Percentiles rank a stretch among this genome's conserved stretches.
These are phyloP conservation scores for Epizoanthus ramosus DNA, from an alignment of 92 coral and sea anemone genomes.

Conservation along the genomic window DNA sequence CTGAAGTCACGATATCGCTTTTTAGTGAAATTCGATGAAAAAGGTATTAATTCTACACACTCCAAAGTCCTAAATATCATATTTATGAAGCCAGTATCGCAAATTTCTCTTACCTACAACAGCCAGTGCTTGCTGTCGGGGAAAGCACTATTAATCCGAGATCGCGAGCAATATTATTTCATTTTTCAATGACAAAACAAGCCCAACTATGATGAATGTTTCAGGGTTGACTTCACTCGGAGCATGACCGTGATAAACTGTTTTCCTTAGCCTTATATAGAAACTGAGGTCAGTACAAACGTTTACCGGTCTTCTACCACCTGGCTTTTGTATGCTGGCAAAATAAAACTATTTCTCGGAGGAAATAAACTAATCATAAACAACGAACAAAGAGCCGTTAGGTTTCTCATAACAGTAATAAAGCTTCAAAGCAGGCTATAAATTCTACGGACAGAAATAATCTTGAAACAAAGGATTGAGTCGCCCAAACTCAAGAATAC, in stretches of 20 bases:
- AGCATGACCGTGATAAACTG: constrained; percentile 3
- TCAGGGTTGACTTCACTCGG: constrained; percentile 8
- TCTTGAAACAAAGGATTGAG: no score
- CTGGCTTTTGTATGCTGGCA: constrained; percentile 27
- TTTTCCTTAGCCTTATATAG: background rate
- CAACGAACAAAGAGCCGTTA: constrained; percentile 28
- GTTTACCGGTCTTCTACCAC: background rate
- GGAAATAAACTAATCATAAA: background rate
- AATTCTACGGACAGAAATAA: background rate
- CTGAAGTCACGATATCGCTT: constrained; percentile 33
- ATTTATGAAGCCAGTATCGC: background rate
- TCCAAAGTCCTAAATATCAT: background rate
- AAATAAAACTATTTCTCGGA: background rate
- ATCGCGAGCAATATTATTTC: background rate
- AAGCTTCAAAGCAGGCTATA: background rate
- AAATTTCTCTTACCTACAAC: background rate
- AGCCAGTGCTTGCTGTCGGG: background rate
- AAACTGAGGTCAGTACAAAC: background rate
- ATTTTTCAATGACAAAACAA: background rate
- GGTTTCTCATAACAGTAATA: background rate
- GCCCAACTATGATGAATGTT: background rate
- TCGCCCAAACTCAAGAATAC: no score
- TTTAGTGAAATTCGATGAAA: background rate
- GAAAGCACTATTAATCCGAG: background rate
- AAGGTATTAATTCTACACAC: background rate